Conservation (phyloP, 1,140 invertebrate genomes). For the Lepidotrigona ventralis region DNA sequence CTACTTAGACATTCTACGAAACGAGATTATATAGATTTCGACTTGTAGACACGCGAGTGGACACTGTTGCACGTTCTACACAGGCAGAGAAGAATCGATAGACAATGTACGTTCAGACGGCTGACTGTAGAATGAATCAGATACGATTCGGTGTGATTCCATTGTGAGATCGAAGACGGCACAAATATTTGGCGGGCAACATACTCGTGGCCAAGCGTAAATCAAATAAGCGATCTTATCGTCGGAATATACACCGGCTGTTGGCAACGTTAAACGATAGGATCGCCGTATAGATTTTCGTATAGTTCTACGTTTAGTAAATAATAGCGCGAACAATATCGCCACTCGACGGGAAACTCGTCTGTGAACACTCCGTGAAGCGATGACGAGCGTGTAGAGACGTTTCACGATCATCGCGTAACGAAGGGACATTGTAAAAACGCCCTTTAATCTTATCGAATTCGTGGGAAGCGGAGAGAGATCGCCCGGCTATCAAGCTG, state of each 20-base stretch:
- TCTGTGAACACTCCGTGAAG: not conserved
- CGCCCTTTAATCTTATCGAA: conserved; percentile 22
- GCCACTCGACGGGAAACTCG: not conserved
- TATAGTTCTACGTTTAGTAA: conserved; percentile 23
- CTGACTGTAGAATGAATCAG: conserved; percentile 8
- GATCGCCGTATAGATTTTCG: not conserved
- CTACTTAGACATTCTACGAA: not conserved
- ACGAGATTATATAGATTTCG: not conserved
- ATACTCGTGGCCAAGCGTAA: conserved; percentile 23
- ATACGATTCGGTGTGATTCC: conserved; percentile 34
- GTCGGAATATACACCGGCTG: conserved; percentile 13
- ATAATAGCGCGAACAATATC: conserved; percentile 21
- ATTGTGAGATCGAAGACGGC: conserved; percentile 17
- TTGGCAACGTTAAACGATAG: conserved; percentile 36
- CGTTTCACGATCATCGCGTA: not conserved
- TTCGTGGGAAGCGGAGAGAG: not conserved
- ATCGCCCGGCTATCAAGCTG: not conserved
- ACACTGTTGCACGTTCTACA: not conserved
- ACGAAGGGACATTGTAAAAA: not conserved
- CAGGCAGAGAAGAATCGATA: not conserved
- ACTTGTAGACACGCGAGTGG: not conserved
- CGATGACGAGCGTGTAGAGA: not conserved
- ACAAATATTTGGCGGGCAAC: conserved; percentile 48
- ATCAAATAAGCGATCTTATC: conserved; percentile 49
- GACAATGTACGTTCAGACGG: not conserved